Conservation (phyloP, 1,140 invertebrate genomes). For the Caenorhabditis brenneri region DNA sequence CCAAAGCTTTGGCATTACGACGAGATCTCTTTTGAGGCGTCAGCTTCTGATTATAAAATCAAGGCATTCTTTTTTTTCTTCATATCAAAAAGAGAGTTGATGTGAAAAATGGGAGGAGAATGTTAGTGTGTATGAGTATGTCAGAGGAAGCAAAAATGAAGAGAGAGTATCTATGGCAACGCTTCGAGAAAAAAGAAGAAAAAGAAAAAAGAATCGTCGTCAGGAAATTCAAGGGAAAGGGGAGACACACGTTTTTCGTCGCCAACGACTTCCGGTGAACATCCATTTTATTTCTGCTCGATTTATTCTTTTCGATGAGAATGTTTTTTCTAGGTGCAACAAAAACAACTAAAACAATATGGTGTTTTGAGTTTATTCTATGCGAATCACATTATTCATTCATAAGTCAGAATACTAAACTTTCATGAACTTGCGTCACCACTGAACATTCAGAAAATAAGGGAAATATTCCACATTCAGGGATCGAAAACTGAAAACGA, state of each 20-base stretch:
- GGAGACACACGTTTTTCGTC: slow-evolving; percentile 33
- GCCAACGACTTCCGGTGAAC: slow-evolving; percentile 26
- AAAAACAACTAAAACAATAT: too few species aligned
- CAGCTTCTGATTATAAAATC: not conserved
- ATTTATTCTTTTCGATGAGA: not conserved
- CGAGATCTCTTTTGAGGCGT: not conserved
- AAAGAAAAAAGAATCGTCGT: not conserved
- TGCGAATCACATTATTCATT: too few species aligned
- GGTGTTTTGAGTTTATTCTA: too few species aligned
- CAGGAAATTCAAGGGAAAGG: not conserved
- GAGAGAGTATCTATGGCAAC: slow-evolving; percentile 36
- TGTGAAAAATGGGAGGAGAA: not conserved
- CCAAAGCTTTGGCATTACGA: slow-evolving; percentile 12
- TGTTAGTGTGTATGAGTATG: not conserved
- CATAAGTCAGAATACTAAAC: too few species aligned
- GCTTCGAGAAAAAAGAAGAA: not conserved
- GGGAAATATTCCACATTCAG: not conserved
- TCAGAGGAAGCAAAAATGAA: not conserved
- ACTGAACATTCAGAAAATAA: too few species aligned
- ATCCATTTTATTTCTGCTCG: slow-evolving; percentile 2
- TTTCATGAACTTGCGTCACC: too few species aligned
- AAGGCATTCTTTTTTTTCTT: not conserved
- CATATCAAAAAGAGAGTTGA: not conserved
- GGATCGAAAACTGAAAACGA: not conserved
- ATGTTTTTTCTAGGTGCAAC: not conserved